Evolutionary conservation across 1,140 invertebrate species (phyloP).

Genomic region (Homalodisca vitripennis): DNA sequence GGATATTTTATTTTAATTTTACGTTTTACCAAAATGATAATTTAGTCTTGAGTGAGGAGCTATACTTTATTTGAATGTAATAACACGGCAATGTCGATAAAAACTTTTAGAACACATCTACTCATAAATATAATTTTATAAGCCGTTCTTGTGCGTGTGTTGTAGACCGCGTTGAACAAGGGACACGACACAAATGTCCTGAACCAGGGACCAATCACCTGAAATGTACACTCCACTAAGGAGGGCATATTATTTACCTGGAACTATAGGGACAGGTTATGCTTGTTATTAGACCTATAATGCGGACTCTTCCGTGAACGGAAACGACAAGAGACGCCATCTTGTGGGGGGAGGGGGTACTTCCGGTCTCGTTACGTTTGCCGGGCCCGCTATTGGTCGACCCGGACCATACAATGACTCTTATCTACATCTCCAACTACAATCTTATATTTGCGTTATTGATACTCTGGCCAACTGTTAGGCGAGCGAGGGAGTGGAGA

Average conservation of each 20-base stretch:
- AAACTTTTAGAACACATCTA: neutral
- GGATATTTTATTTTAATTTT: too few relatives aligned
- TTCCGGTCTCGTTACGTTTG: slow-evolving; percentile 1
- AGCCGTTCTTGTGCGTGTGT: too few relatives aligned
- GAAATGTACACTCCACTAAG: neutral
- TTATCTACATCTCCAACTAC: neutral
- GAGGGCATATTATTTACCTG: slow-evolving; percentile 10
- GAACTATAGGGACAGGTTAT: neutral
- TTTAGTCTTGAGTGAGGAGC: too few relatives aligned
- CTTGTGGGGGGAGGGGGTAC: slow-evolving; percentile 8
- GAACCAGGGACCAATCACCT: neutral
- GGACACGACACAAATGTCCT: neutral
- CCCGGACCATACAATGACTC: too few relatives aligned
- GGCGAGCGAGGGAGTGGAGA: neutral
- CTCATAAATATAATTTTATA: neutral
- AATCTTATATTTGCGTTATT: neutral
- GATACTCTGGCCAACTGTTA: neutral
- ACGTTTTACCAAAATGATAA: too few relatives aligned
- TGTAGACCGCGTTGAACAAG: too few relatives aligned
- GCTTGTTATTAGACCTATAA: neutral
- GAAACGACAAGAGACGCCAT: slow-evolving; percentile 3
- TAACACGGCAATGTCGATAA: neutral
- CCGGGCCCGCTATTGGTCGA: neutral
- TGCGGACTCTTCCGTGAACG: slow-evolving; percentile 5
- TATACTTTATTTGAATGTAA: neutral